A percentile compares a stretch with the other conserved stretches of the same genome.
Conservation (phyloP, 1,140 invertebrate species). For the Papilio polyxenes region DNA sequence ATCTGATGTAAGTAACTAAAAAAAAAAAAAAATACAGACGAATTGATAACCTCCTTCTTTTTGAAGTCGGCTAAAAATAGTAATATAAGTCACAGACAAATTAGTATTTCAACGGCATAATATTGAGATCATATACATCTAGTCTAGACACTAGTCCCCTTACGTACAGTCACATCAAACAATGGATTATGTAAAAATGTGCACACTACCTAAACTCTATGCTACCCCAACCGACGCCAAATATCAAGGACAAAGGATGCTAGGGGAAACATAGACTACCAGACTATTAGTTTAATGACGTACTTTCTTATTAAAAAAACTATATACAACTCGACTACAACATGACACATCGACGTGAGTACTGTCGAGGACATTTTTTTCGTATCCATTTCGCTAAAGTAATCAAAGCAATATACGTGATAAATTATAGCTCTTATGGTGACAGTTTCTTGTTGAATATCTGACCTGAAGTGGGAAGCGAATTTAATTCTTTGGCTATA, state of each 20-base stretch:
- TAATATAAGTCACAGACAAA: too few relatives aligned
- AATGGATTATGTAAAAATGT: slow-evolving; percentile 12
- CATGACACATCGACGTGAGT: not conserved
- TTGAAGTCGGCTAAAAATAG: too few relatives aligned
- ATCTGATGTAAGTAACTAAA: not conserved
- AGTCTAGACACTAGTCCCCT: not conserved
- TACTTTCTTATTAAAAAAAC: not conserved
- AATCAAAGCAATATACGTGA: not conserved
- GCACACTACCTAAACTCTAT: not conserved
- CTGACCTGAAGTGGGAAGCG: not conserved
- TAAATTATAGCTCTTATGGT: not conserved
- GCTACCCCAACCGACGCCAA: not conserved
- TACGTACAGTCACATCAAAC: not conserved
- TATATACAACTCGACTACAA: not conserved
- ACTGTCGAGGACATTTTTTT: not conserved
- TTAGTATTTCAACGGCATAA: not conserved
- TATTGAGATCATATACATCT: not conserved
- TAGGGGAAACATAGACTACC: not conserved
- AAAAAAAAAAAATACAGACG: too few relatives aligned
- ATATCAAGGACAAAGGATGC: not conserved
- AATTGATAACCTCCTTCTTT: too few relatives aligned
- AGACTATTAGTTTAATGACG: slow-evolving; percentile 15
- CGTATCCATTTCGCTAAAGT: not conserved
- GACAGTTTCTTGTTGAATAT: too few relatives aligned
- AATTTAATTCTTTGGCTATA: not conserved